phyloP scores from a whole-genome alignment of 2,113 vertebrate genomes.

The Ammodytes dubius region DNA sequence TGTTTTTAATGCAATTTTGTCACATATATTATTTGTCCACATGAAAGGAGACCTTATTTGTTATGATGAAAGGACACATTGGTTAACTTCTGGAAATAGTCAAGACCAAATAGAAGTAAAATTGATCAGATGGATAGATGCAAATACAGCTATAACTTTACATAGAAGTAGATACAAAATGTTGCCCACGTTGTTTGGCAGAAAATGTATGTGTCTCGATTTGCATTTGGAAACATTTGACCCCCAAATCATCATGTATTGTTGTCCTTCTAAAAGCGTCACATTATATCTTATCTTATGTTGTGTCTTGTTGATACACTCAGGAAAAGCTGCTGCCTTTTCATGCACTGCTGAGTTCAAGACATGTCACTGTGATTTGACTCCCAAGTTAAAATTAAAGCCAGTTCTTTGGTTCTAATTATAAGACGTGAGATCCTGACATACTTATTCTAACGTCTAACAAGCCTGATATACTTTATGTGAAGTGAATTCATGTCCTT shows the following conservation, averaged over 20 bases:
- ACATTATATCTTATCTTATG: background rate
- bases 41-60: background rate
- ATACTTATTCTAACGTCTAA: slow-evolving; percentile 1
- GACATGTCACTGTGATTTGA: slow-evolving; percentile 2
- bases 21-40: background rate
- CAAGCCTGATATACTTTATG: background rate
- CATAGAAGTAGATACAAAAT: background rate
- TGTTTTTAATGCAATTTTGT: background rate
- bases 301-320: slow-evolving; percentile 10
- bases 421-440: slow-evolving; percentile 11
- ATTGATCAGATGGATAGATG: background rate
- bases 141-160: slow-evolving; percentile 5
- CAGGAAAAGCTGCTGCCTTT: background rate
- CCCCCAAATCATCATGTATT: background rate
- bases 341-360: background rate
- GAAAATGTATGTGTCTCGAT: background rate
- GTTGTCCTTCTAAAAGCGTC: background rate
- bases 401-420: background rate
- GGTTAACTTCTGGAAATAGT: background rate
- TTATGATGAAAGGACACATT: background rate
- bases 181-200: background rate
- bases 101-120: background rate
- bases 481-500: background rate
- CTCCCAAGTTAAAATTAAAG: slow-evolving; percentile 21
- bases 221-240: background rate